Evolutionary conservation across 2,113 vertebrate genomes (phyloP).

Genomic region (Lucifuga dentata): DNA sequence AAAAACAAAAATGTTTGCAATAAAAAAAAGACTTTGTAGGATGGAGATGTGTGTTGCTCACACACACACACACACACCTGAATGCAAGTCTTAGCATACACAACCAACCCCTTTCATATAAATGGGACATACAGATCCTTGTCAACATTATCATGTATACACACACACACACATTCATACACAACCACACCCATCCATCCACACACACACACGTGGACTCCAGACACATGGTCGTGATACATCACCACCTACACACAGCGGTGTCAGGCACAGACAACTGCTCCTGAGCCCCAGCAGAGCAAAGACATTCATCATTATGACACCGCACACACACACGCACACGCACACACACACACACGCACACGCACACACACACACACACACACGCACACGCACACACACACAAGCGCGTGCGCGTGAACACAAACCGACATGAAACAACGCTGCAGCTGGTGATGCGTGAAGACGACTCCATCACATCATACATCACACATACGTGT

Average conservation of each 20-base stretch:
- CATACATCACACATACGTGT: conserved; percentile 52
- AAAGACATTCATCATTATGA: conserved; percentile 80
- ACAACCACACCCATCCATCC: background rate
- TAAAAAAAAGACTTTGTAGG: no score
- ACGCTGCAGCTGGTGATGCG: conserved; percentile 51
- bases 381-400: conserved; percentile 29
- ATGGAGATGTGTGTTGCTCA: no score
- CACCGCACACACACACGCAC: conserved; percentile 54
- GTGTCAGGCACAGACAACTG: conserved; percentile 74
- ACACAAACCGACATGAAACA: conserved; percentile 50
- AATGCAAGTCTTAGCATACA: background rate
- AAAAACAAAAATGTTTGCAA: no score
- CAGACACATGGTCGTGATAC: conserved; percentile 56
- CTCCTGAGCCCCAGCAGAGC: conserved; percentile 72
- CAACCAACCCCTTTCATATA: background rate
- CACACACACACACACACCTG: conserved; percentile 17
- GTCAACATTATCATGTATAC: background rate
- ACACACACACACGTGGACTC: conserved; percentile 9
- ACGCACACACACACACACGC: conserved; percentile 18
- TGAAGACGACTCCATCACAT: conserved; percentile 71
- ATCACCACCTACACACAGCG: conserved; percentile 70
- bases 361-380: conserved; percentile 17
- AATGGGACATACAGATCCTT: no score
- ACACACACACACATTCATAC: conserved; percentile 19
- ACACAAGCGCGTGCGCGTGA: conserved; percentile 16